Conservation (phyloP, 64 coral and sea anemone genomes). For the Pocillopora verrucosa region DNA sequence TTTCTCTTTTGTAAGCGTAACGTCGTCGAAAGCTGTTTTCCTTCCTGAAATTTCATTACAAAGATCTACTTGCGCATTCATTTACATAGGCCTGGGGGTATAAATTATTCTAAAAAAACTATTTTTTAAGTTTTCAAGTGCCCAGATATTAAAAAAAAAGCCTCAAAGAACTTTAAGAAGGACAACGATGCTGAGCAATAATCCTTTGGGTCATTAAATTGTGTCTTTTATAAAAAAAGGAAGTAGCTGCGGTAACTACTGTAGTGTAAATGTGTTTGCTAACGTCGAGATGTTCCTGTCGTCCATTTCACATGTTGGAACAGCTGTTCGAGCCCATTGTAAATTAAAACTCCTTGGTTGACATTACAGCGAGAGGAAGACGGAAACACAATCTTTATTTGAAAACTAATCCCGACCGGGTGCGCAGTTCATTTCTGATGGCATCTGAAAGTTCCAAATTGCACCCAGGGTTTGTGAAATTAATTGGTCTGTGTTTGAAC, state of each 20-base stretch:
- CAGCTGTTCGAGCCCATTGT: not conserved
- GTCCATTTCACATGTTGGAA: not conserved
- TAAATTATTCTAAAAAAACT: not conserved
- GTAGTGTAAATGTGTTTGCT: not conserved
- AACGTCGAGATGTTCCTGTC: slow-evolving; percentile 7
- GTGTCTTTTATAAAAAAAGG: not conserved
- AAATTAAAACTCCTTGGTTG: not conserved
- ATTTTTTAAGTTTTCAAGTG: not conserved
- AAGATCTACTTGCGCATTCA: not conserved
- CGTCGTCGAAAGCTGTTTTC: not conserved
- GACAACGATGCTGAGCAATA: not conserved
- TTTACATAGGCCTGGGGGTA: not conserved
- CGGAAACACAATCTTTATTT: not conserved
- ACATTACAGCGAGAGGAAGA: not conserved
- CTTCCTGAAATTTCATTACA: not conserved
- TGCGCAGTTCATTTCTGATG: not conserved
- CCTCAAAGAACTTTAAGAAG: not conserved
- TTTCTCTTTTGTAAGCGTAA: not conserved
- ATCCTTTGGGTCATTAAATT: not conserved
- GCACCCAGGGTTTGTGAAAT: not conserved
- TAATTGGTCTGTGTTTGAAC: not conserved
- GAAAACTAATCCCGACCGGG: not conserved
- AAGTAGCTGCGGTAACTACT: not conserved
- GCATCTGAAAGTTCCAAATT: not conserved
- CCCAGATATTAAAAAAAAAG: not conserved